Evolutionary conservation across 1,140 invertebrate genomes (phyloP).

Genomic region (Drosophila pachea): DNA sequence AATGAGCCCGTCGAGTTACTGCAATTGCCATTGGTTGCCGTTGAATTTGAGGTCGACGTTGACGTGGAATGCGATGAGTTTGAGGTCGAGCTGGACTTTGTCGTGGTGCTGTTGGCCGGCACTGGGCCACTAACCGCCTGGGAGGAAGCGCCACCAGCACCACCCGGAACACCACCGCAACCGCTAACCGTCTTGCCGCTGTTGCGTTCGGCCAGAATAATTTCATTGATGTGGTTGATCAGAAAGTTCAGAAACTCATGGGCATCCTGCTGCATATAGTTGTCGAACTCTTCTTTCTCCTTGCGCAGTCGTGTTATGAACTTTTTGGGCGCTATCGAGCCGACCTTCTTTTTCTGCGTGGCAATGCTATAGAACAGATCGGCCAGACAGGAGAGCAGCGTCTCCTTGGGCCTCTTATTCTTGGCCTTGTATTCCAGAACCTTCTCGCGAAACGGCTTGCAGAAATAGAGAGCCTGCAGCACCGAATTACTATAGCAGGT

Average conservation of each 20-base stretch:
- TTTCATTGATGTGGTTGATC: slow-evolving; percentile 97
- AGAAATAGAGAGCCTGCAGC: slow-evolving; percentile 99
- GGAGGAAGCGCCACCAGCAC: slow-evolving; percentile 46
- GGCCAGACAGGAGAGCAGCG: slow-evolving; percentile 96
- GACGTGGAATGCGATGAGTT: slow-evolving; percentile 76
- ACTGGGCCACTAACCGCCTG: slow-evolving; percentile 26
- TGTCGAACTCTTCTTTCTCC: slow-evolving; percentile 99
- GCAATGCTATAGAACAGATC: slow-evolving; percentile 99
- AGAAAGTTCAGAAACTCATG: slow-evolving; percentile 99
- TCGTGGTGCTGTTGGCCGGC: slow-evolving; percentile 51
- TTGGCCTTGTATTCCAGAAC: slow-evolving; percentile 99
- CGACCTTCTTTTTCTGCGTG: slow-evolving; percentile 99
- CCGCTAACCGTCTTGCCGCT: slow-evolving; percentile 80
- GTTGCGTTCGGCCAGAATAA: slow-evolving; percentile 92
- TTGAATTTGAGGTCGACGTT: slow-evolving; percentile 63
- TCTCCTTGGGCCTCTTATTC: slow-evolving; percentile 98
- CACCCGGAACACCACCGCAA: slow-evolving; percentile 36
- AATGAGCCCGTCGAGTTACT: slow-evolving; percentile 75
- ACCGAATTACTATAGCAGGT: slow-evolving; percentile 99
- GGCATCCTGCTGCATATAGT: slow-evolving; percentile 99
- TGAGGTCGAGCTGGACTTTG: slow-evolving; percentile 68
- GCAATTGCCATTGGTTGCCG: slow-evolving; percentile 80
- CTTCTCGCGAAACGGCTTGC: slow-evolving; percentile 98
- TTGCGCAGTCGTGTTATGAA: slow-evolving; percentile 98
- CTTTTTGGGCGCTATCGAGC: slow-evolving; percentile 99